Evolutionary conservation across 1,140 invertebrate species (phyloP), one percentile per base, ranked within the genome.

Genomic region (Aphaenogaster rudis): DNA sequence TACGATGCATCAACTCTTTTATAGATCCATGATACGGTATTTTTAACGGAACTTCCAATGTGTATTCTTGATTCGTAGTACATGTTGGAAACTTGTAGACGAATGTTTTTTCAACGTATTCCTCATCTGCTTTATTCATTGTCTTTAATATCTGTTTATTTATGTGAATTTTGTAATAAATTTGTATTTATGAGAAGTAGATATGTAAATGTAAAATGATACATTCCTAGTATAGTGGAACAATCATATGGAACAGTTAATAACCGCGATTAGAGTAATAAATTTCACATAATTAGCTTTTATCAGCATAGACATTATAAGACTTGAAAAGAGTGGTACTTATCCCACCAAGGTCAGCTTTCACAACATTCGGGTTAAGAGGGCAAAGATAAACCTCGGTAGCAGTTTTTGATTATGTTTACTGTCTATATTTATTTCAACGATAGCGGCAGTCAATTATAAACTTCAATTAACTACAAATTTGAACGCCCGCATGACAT

Each of bases 1-100:
- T 95, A 86, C 97, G 95, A 88, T 97, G 96, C 11, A 96, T 96
- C 2, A 97, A 95, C 94, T 98, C 97, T 67, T 96, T 93, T 21
- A 96, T 95, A 0, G 95, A 96, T 5, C 96, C 96, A 52, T 91
- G 91, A 92, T 96, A 96, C 0, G 97, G 97, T 77, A 97, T 96
- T 92, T 96, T 95, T 67, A 97, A 92, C 0, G 97, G 97, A 21
- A 97, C 94, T 92, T 97, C 96, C 63, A 97, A 88, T 61, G 95
- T 95, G 88, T 96, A 97, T 36, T 95, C 87, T 28, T 97, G 95
- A 87, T 96, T 95, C 74, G 96, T 96, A 8, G 96, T 96, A 80
- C 96, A 96, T 69, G 96, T 96, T 86, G 96, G 96, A 94, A 96
- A 97, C 50, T 96, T 95, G 88, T 96, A 97, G 88, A 94, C 86